Base-by-base conservation (phyloP, 2,113 vertebrate species). In the Hyperopisus bebe region DNA sequence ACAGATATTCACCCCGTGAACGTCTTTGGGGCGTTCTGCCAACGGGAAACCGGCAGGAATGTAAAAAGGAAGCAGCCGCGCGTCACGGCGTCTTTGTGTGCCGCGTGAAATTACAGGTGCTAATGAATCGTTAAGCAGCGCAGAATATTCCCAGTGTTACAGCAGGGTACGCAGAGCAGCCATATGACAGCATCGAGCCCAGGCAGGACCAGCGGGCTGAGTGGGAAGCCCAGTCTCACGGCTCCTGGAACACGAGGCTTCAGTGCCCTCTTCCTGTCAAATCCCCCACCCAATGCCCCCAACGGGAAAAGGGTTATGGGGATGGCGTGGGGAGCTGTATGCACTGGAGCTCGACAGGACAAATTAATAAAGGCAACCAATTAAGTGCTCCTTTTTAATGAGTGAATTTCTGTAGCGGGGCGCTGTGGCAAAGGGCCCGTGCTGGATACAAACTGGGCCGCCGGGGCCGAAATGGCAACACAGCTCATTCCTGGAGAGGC, bases 371-470 rank as follows among this genome's bases (percentile, higher is more conserved):
- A 86, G 82, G 90, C 89, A 77, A 80, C 82, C 88, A 85, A 91
- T 91, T 93, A 92, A 92, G 91, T 90, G 91, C 91, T 88, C 90
- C 88, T 90, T 88, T 89, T 80, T 88, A 82, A 89, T 85, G 90
- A 83, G 53, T 88, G 92, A 90, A 87, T 86, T 90, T 90, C 47
- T 88, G 70, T n/a, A 66, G 90, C 83, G 82, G 87, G 88, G 89
- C 91, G 90, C 90, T 92, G 93, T 90, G 91, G 90, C 91, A 94
- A 95, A 95, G 95, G 94, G 94, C 95, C 94, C 94, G 93, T 94
- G 95, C 95, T 95, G 95, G 94, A 95, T 93, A 95, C 94, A 90
- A 92, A 93, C 94, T 93, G 90, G 93, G 92, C 92, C 90, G 89
- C 94, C 88, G 91, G 94, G 92, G 94, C 93, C 91, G 93, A 94